Percentiles rank a stretch among this genome's conserved stretches.
These are phyloP conservation scores for Steatocranus sp. DNA, from an alignment of 2,797 vertebrate species.

Conservation along the genomic window DNA sequence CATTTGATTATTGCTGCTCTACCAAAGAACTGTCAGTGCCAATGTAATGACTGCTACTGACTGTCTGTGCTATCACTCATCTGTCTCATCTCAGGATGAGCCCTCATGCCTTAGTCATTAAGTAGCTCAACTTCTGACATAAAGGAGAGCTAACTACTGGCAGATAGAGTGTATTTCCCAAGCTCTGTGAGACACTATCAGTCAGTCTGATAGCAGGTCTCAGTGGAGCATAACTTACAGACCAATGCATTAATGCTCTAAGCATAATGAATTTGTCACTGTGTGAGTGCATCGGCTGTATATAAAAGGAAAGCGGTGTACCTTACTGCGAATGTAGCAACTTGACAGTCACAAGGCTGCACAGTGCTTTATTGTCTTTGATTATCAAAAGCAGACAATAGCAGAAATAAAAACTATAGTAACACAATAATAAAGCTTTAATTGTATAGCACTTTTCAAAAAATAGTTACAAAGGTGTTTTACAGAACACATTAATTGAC, in stretches of 20 bases:
- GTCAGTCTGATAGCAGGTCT: background rate
- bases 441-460: background rate
- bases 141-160: background rate
- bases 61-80: background rate
- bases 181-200: background rate
- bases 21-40: slow-evolving; percentile 1
- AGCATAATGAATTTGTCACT: background rate
- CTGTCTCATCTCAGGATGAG: background rate
- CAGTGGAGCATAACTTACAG: background rate
- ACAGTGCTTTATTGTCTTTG: background rate
- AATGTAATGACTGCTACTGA: background rate
- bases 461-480: background rate
- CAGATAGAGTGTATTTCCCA: background rate
- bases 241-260: background rate
- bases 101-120: background rate
- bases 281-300: background rate
- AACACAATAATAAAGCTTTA: background rate
- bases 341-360: background rate
- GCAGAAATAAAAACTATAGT: background rate
- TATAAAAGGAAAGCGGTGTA: background rate
- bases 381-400: background rate
- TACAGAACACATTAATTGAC: background rate
- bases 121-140: slow-evolving; percentile 3
- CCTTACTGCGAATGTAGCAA: background rate
- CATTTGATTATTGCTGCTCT: background rate